Percentiles rank a stretch among this genome's conserved stretches.
These are phyloP conservation scores for Drosophila seguyi DNA, from an alignment of 1,140 invertebrate species.

Conservation along the genomic window DNA sequence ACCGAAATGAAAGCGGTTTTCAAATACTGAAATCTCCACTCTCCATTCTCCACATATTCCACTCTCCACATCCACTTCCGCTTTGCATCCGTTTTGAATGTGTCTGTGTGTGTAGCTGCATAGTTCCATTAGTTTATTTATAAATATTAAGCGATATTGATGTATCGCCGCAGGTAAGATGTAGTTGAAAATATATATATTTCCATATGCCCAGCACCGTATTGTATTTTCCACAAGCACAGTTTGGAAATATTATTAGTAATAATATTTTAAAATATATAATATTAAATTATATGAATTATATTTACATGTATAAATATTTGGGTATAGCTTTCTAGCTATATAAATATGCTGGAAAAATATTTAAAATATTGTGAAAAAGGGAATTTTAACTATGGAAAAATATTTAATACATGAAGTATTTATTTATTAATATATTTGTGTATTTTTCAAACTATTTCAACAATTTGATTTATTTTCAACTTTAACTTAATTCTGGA, in stretches of 20 bases:
- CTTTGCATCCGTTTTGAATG: slow-evolving; percentile 31
- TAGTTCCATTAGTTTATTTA: slow-evolving; percentile 19
- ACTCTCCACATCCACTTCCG: slow-evolving; percentile 16
- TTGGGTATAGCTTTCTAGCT: background rate
- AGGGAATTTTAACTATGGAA: background rate
- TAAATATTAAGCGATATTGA: slow-evolving; percentile 12
- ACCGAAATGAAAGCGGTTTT: slow-evolving; percentile 15
- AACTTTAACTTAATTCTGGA: background rate
- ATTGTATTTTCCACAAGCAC: slow-evolving; percentile 16
- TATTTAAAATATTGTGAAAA: background rate
- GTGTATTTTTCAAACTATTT: too few species aligned
- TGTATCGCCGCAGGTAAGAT: slow-evolving; percentile 35
- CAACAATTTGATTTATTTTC: background rate
- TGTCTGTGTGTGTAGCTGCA: slow-evolving; percentile 14
- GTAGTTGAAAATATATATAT: slow-evolving; percentile 15
- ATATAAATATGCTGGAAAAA: background rate
- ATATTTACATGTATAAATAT: background rate
- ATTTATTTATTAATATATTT: too few species aligned
- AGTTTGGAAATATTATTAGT: background rate
- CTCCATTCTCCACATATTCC: slow-evolving; percentile 3
- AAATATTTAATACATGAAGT: background rate
- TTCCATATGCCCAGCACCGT: slow-evolving; percentile 12
- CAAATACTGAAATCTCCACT: background rate
- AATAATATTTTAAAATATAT: background rate
- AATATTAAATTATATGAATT: background rate